A percentile compares a stretch with the other conserved stretches of the same genome.
Conservation (phyloP, 1,140 invertebrate genomes). For the Lanistes nyassanus region DNA sequence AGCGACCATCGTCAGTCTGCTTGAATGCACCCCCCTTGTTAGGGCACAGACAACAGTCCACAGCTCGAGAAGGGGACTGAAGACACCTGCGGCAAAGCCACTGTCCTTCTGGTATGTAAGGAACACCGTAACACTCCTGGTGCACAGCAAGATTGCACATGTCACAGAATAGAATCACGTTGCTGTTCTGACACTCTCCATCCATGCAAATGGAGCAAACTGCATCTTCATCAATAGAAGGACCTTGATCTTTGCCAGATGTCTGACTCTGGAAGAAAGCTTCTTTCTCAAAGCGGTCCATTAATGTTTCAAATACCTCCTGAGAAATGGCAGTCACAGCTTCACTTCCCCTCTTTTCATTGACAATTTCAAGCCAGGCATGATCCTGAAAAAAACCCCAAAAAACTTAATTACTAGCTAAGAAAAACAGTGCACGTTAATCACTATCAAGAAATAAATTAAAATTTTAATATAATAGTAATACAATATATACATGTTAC, state of each 20-base stretch:
- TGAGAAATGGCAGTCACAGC: conserved; percentile 45
- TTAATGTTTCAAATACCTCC: conserved; percentile 91
- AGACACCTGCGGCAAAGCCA: conserved; percentile 96
- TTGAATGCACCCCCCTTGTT: conserved; percentile 99
- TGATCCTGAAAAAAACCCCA: conserved; percentile 77
- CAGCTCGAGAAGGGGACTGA: conserved; percentile 93
- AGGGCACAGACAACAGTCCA: conserved; percentile 97
- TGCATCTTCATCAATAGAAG: conserved; percentile 89
- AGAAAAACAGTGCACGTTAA: too few species aligned
- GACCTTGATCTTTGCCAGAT: conserved; percentile 55
- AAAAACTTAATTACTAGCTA: too few species aligned
- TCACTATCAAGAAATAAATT: too few species aligned
- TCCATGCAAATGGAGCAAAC: conserved; percentile 93
- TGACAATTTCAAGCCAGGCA: conserved; percentile 90
- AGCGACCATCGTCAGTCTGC: conserved; percentile 94
- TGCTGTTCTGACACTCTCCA: conserved; percentile 97
- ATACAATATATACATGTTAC: too few species aligned
- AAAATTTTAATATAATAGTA: too few species aligned
- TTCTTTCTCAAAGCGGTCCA: conserved; percentile 97
- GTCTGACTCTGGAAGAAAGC: conserved; percentile 85
- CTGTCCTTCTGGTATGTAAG: conserved; percentile 98
- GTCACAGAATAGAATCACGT: conserved; percentile 97
- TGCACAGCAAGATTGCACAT: conserved; percentile 99
- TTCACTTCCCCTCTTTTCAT: conserved; percentile 73
- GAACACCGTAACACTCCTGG: conserved; percentile 99